Percentiles rank a stretch among this genome's conserved stretches.
Evolutionary conservation across 2,797 vertebrate genomes (phyloP).

Genomic region (Otolemur crassicaudatus): DNA sequence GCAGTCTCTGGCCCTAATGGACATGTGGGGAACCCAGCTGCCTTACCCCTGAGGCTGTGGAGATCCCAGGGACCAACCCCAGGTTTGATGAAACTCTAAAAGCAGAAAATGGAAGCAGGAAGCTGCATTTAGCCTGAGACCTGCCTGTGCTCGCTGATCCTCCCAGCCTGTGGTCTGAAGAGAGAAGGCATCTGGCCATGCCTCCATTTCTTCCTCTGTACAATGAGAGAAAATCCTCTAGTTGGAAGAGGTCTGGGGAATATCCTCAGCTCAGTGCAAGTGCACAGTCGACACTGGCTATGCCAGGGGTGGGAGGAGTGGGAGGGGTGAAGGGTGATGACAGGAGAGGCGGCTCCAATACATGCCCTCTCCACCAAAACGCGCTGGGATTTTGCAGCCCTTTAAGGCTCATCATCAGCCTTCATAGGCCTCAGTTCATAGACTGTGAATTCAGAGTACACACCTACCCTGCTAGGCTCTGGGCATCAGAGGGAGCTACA

Average conservation of each 20-base stretch:
- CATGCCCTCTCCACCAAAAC: neutral
- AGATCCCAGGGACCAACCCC: neutral
- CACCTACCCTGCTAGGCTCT: neutral
- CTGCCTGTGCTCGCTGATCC: too few species aligned
- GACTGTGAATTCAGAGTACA: neutral
- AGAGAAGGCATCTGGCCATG: neutral
- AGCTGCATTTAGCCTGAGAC: neutral
- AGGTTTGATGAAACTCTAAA: neutral
- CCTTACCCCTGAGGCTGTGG: neutral
- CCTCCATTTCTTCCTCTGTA: neutral
- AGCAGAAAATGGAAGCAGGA: neutral
- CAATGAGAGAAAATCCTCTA: too few species aligned
- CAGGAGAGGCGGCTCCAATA: accelerated
- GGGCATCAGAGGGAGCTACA: neutral
- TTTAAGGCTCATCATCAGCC: accelerated
- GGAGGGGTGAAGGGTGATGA: too few species aligned
- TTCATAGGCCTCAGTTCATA: neutral
- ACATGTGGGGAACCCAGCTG: too few species aligned
- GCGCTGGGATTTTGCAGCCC: neutral
- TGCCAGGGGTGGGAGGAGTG: accelerated
- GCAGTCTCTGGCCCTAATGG: neutral
- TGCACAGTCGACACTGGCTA: neutral
- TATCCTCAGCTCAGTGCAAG: accelerated
- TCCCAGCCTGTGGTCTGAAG: neutral
- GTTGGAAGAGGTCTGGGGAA: neutral